Evolutionary conservation across 1,140 invertebrate species (phyloP).

Genomic region (Lineus longissimus): DNA sequence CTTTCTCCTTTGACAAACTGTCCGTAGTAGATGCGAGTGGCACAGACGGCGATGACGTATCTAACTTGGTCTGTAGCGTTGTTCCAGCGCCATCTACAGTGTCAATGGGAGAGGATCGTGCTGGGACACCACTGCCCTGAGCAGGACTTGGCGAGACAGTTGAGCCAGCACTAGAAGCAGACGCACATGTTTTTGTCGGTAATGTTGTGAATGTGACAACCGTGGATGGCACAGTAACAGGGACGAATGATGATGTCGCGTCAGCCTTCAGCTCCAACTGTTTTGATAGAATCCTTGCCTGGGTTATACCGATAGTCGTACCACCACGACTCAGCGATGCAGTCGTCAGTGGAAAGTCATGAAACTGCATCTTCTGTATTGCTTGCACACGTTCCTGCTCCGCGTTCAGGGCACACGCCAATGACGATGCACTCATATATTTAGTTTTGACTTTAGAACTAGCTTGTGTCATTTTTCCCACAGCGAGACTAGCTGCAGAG

Average conservation of each 20-base stretch:
- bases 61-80: too few species aligned
- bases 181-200: neutral
- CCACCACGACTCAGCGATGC: constrained; percentile 19
- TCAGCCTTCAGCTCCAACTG: neutral
- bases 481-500: neutral
- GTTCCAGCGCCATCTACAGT: too few species aligned
- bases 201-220: neutral
- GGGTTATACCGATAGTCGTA: constrained; percentile 6
- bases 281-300: constrained; percentile 15
- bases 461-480: neutral
- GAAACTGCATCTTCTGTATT: constrained; percentile 37
- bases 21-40: too few species aligned
- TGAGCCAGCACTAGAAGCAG: neutral
- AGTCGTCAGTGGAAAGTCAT: constrained; percentile 38
- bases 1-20: too few species aligned
- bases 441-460: constrained; percentile 1
- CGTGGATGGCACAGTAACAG: neutral
- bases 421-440: neutral
- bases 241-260: neutral
- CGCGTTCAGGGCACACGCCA: constrained; percentile 7
- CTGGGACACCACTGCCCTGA: too few species aligned
- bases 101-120: too few species aligned
- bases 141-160: neutral
- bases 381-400: constrained; percentile 28
- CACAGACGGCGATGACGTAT: too few species aligned